phyloP scores from a whole-genome alignment of 2,888 invertebrate species.

The Parapristionchus giblindavisi region DNA sequence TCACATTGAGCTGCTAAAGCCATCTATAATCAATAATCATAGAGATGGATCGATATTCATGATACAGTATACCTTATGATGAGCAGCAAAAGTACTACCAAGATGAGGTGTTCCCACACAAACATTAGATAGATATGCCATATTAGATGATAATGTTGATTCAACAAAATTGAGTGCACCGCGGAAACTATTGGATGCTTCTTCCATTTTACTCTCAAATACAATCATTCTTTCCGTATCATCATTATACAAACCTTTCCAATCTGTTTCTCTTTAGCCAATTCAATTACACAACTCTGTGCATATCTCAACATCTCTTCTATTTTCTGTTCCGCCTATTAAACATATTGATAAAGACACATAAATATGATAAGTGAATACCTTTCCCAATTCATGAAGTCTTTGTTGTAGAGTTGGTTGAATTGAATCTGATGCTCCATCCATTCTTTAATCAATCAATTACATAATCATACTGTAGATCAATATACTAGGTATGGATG shows the following conservation, averaged over 20 bases:
- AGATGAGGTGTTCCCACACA: constrained; percentile 48
- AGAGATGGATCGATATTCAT: no score
- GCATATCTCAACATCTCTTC: constrained; percentile 48
- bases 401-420: constrained; percentile 19
- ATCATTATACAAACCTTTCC: constrained; percentile 41
- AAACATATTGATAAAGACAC: constrained; percentile 7
- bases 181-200: constrained; percentile 46
- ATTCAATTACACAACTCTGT: constrained; percentile 45
- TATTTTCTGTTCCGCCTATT: constrained; percentile 46
- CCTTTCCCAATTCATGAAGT: constrained; percentile 12
- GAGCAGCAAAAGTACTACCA: constrained; percentile 54
- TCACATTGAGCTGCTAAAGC: constrained; percentile 28
- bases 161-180: constrained; percentile 47
- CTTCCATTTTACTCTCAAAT: constrained; percentile 54
- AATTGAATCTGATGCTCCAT: neutral
- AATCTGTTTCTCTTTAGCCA: constrained; percentile 55
- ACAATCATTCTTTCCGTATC: neutral
- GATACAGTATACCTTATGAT: constrained; percentile 42
- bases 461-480: neutral
- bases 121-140: constrained; percentile 56
- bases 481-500: neutral
- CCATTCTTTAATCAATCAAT: constrained; percentile 14
- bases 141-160: constrained; percentile 46
- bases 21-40: constrained; percentile 14
- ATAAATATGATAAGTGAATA: neutral